Conservation (phyloP, 2,113 vertebrate species). For the Mormoops blainvillei region DNA sequence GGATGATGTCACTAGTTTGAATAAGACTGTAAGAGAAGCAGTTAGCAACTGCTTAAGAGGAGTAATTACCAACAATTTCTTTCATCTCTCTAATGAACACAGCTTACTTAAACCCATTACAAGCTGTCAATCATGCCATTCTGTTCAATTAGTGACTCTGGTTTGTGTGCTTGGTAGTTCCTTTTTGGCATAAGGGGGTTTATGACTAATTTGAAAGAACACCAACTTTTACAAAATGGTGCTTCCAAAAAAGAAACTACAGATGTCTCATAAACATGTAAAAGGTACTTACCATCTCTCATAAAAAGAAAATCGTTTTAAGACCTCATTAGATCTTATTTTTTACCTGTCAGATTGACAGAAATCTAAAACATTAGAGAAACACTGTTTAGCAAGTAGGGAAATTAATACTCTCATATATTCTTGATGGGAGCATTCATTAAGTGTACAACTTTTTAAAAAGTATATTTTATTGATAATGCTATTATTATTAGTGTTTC, state of each 20-base stretch:
- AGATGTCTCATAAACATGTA: background rate
- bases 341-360: background rate
- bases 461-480: too few species aligned
- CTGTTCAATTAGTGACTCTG: background rate
- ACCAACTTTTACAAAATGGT: conserved; percentile 1
- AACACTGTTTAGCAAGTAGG: background rate
- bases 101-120: conserved; percentile 17
- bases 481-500: too few species aligned
- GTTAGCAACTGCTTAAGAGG: too few species aligned
- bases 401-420: background rate
- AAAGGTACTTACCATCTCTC: background rate
- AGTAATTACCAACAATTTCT: conserved; percentile 16
- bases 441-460: background rate
- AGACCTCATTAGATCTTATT: background rate
- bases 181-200: background rate
- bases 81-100: conserved; percentile 22
- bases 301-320: background rate
- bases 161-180: conserved; percentile 10
- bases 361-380: background rate
- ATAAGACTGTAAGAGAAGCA: conserved; percentile 22
- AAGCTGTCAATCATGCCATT: background rate
- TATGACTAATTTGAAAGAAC: conserved; percentile 24
- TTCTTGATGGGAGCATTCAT: background rate
- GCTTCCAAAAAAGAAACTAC: background rate
- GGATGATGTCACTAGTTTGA: conserved; percentile 28